phyloP scores from a whole-genome alignment of 1,140 invertebrate genomes.

The Eumaeus atala region DNA sequence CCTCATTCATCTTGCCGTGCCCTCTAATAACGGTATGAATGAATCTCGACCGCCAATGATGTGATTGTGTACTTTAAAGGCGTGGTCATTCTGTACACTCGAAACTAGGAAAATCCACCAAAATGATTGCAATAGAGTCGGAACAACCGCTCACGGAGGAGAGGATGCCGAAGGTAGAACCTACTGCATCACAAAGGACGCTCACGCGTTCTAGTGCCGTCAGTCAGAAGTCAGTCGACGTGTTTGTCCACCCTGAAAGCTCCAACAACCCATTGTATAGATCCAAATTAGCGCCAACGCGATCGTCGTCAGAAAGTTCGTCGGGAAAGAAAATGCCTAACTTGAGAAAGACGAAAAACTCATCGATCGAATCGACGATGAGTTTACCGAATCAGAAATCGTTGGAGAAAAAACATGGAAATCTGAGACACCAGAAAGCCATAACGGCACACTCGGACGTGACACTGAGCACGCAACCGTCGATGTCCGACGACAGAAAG shows the following conservation, averaged over 20 bases:
- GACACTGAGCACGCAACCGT: conserved; percentile 69
- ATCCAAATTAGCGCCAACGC: conserved; percentile 61
- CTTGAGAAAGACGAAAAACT: conserved; percentile 68
- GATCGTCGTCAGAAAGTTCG: conserved; percentile 63
- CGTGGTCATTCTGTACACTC: neutral
- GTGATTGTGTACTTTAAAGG: conserved; percentile 28
- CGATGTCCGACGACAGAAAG: conserved; percentile 81
- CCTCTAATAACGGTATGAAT: conserved; percentile 53
- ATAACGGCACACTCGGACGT: conserved; percentile 70
- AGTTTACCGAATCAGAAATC: conserved; percentile 72
- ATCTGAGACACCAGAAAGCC: conserved; percentile 64
- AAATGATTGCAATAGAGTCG: conserved; percentile 66
- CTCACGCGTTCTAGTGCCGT: conserved; percentile 73
- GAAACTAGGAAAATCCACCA: conserved; percentile 35
- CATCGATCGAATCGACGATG: conserved; percentile 71
- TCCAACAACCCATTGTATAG: conserved; percentile 65
- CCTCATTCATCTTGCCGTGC: conserved; percentile 60
- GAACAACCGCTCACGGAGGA: conserved; percentile 60
- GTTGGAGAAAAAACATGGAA: conserved; percentile 69
- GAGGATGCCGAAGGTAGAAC: conserved; percentile 46
- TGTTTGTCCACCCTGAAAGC: conserved; percentile 57
- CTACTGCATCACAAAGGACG: conserved; percentile 48
- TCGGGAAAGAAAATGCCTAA: conserved; percentile 63
- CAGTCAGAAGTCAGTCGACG: conserved; percentile 76
- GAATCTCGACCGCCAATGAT: conserved; percentile 63